phyloP scores from a whole-genome alignment of 23 tunicate genomes.

The Trididemnum miniatum region DNA sequence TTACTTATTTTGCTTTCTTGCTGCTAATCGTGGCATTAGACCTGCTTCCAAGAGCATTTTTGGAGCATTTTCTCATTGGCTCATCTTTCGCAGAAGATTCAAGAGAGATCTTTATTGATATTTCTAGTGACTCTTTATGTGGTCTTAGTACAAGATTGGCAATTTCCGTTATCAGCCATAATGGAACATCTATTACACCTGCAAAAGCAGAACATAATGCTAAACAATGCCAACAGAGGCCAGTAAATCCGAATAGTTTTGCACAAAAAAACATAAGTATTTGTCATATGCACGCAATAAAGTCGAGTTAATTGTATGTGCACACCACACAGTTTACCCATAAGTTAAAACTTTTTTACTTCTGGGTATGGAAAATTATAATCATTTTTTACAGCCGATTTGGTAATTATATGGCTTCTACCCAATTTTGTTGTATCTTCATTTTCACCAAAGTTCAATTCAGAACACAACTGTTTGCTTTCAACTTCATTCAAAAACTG shows the following conservation, averaged over 20 bases:
- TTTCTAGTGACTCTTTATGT: background rate
- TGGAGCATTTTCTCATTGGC: background rate
- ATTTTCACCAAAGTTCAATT: background rate
- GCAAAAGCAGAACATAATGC: background rate
- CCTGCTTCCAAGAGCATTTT: background rate
- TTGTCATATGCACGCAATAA: too few species aligned
- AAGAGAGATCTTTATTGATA: background rate
- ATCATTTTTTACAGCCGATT: background rate
- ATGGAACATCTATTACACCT: background rate
- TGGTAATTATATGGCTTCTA: background rate
- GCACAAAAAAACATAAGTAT: too few species aligned
- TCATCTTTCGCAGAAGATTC: background rate
- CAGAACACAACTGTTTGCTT: background rate
- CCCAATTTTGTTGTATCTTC: background rate
- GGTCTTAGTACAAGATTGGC: background rate
- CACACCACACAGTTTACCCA: background rate
- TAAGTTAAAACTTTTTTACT: background rate
- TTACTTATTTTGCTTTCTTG: too few species aligned
- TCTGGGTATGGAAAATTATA: background rate
- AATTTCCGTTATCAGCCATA: background rate
- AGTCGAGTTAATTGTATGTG: too few species aligned
- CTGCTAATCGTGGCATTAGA: background rate
- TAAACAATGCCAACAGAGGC: background rate
- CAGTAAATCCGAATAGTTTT: background rate
- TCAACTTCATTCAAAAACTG: conserved; percentile 6